Percentiles rank a stretch among this genome's conserved stretches.
Evolutionary conservation across 2,797 vertebrate species (phyloP).

Genomic region (Tapirus indicus): DNA sequence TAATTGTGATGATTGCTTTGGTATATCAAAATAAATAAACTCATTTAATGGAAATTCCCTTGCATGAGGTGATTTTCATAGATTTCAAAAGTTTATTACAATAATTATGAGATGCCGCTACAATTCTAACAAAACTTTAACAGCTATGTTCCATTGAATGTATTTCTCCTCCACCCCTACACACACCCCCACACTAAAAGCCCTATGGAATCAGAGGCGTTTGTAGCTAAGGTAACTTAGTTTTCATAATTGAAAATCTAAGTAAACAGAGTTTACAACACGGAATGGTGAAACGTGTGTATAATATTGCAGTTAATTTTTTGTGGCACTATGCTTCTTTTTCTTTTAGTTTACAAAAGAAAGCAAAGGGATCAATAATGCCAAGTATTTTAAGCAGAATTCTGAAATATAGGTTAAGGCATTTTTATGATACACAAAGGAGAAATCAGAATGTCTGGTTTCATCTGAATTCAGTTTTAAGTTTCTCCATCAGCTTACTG

Average conservation of each 20-base stretch:
- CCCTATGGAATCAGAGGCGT: not conserved
- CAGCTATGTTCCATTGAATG: not conserved
- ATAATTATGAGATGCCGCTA: not conserved
- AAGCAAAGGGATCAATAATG: not conserved
- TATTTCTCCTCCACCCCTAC: not conserved
- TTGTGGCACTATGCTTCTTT: not conserved
- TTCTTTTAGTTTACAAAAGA: not conserved
- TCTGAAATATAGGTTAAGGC: not conserved
- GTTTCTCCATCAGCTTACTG: not conserved
- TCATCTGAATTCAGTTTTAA: conserved; percentile 16
- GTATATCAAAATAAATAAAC: not conserved
- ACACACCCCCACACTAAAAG: not conserved
- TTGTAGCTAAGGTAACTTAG: not conserved
- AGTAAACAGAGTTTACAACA: not conserved
- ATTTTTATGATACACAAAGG: not conserved
- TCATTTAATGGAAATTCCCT: not conserved
- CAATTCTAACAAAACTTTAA: conserved; percentile 7
- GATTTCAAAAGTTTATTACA: not conserved
- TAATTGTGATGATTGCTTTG: not conserved
- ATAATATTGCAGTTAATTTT: conserved; percentile 36
- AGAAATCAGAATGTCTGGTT: not conserved
- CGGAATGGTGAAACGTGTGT: not conserved
- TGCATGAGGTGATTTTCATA: not conserved
- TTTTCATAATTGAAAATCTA: conserved; percentile 36
- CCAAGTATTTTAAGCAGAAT: not conserved